A percentile compares a stretch with the other conserved stretches of the same genome.
These are phyloP conservation scores for Perizoma flavofasciatum DNA, from an alignment of 2,888 invertebrate genomes.

Conservation along the genomic window DNA sequence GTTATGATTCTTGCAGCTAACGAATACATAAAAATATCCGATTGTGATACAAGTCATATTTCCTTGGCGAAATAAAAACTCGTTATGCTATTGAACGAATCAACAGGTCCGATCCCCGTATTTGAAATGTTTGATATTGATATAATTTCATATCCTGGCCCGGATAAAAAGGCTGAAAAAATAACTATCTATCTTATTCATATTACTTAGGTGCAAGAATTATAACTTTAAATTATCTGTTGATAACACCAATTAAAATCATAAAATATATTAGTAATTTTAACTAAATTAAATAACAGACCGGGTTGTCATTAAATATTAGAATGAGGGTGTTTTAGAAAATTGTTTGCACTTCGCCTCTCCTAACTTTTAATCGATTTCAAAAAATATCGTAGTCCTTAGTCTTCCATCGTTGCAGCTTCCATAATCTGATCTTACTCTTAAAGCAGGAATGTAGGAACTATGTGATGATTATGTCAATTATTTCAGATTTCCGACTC, in stretches of 20 bases:
- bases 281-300: conserved; percentile 58
- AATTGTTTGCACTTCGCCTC: conserved; percentile 69
- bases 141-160: too few species aligned
- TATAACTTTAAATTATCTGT: conserved; percentile 46
- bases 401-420: conserved; percentile 80
- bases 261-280: conserved; percentile 59
- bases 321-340: conserved; percentile 60
- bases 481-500: conserved; percentile 77
- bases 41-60: neutral
- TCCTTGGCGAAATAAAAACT: neutral
- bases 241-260: conserved; percentile 78
- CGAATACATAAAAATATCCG: conserved; percentile 1
- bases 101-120: neutral
- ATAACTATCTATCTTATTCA: too few species aligned
- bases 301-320: conserved; percentile 65
- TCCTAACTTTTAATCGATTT: conserved; percentile 51
- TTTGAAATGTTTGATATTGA: too few species aligned
- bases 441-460: conserved; percentile 75
- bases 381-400: conserved; percentile 59
- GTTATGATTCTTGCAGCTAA: conserved; percentile 25
- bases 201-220: conserved; percentile 22
- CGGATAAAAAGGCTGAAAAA: too few species aligned
- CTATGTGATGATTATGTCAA: conserved; percentile 84
- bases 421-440: conserved; percentile 67
- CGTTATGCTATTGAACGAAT: neutral